Conservation (phyloP, 2,888 invertebrate genomes). For the Trachelus stipa region DNA sequence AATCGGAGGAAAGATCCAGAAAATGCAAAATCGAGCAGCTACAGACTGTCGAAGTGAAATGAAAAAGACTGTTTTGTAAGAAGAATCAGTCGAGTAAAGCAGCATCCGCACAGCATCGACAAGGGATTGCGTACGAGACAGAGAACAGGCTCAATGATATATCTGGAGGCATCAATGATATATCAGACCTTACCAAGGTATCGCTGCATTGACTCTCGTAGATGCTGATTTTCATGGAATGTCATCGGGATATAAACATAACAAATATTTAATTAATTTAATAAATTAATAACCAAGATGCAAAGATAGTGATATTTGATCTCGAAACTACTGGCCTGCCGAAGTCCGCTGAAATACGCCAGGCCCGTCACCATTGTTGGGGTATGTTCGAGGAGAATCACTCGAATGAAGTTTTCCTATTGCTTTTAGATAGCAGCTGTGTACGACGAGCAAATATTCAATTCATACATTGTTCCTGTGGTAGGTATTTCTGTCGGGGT, state of each 20-base stretch:
- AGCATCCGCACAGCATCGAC: neutral
- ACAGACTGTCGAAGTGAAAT: too few species aligned
- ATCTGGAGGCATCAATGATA: neutral
- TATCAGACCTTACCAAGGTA: neutral
- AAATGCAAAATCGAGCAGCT: too few species aligned
- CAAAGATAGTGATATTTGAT: constrained; percentile 8
- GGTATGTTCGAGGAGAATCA: too few species aligned
- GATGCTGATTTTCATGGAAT: neutral
- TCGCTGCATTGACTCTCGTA: too few species aligned
- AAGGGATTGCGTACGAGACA: constrained; percentile 11
- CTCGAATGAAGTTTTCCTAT: too few species aligned
- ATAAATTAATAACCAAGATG: neutral
- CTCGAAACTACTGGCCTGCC: constrained; percentile 13
- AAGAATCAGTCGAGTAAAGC: neutral
- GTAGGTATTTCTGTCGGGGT: constrained; percentile 6
- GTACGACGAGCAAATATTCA: constrained; percentile 1
- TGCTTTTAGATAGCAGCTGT: constrained; percentile 11
- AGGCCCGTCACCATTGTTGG: neutral
- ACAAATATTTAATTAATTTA: too few species aligned
- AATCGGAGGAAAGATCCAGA: neutral
- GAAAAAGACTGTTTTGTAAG: too few species aligned
- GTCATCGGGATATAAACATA: neutral
- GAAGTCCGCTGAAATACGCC: constrained; percentile 12
- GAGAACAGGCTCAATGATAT: constrained; percentile 10
- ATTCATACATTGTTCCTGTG: constrained; percentile 13